Base-by-base conservation (phyloP, 2,797 vertebrate genomes). In the Gallinago stenura region DNA sequence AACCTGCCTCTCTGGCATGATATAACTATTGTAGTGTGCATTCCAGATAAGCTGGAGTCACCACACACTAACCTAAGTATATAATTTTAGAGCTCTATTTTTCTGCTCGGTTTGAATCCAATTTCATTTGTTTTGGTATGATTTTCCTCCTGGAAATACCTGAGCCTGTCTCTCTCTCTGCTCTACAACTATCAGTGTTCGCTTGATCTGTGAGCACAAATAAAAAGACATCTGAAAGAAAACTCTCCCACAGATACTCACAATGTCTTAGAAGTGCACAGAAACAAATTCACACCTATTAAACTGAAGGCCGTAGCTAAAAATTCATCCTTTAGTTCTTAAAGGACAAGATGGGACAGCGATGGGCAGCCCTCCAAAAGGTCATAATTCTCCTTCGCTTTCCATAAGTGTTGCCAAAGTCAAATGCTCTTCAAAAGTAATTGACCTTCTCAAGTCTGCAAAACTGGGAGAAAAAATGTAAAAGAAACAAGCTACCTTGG, bases 401-500 rank as follows among this genome's bases (percentile, higher is more conserved):
- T 97, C 96, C 90, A 83, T 85, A 95, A 97, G 65, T 24, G 3
- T 72, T 95, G 94, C 93, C 96, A 96, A 96, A 96, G 89, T 91
- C 89, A 96, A 94, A 96, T 78, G 91, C 87, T 94, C 96, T 91
- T 97, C 76, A 35, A 91, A 95, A 94, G 95, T 95, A 96, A 96
- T 85, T 95, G 94, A 94, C 90, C 94, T 97, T 87, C 96, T 95
- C 90, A 62, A 95, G 89, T 91, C 93, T 89, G 82, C 93, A 97
- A 90, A 94, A 89, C 90, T 51, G 83, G 65, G 84, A 97, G 92
- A 94, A 94, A 94, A 97, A 96, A 94, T 85, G 94, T 94, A 95
- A 95, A 93, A 95, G 95, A 94, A 97, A 96, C 94, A 95, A 93
- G 87, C 94, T 95, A 96, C 94, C 90, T 97, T 95, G 96, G 94